Conservation (phyloP, 2,113 vertebrate species). For the Nicator chloris region DNA sequence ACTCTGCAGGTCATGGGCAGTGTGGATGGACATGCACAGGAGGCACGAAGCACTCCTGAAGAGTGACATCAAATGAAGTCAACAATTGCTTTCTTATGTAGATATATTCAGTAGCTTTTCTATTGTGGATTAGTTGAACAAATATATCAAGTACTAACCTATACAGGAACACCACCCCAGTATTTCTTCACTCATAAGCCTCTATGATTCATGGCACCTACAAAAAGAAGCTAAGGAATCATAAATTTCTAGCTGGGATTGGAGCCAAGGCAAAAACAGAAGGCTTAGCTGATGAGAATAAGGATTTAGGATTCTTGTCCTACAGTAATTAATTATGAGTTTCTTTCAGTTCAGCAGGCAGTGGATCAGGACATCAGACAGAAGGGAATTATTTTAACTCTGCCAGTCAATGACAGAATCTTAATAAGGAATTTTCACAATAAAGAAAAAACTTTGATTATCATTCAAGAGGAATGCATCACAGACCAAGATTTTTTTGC, state of each 20-base stretch:
- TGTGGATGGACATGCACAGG: neutral
- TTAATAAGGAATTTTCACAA: neutral
- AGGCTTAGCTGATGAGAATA: neutral
- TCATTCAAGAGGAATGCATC: neutral
- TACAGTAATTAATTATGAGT: constrained; percentile 3
- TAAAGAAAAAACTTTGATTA: neutral
- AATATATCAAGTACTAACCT: neutral
- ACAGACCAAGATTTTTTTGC: neutral
- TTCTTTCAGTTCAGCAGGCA: neutral
- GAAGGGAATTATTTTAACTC: constrained; percentile 12
- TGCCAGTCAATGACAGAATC: neutral
- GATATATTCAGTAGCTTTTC: neutral
- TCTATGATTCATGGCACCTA: neutral
- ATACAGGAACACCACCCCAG: neutral
- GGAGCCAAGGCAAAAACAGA: constrained; percentile 1
- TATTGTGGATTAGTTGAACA: neutral
- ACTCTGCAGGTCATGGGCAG: neutral
- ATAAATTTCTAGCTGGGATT: neutral
- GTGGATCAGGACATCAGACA: neutral
- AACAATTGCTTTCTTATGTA: neutral
- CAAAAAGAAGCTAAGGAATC: neutral
- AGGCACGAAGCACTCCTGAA: neutral
- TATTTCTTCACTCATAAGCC: neutral
- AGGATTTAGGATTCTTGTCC: constrained; percentile 3
- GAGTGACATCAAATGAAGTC: neutral